Evolutionary conservation across 2,888 invertebrate genomes (phyloP).

Genomic region (Parnassius apollo): DNA sequence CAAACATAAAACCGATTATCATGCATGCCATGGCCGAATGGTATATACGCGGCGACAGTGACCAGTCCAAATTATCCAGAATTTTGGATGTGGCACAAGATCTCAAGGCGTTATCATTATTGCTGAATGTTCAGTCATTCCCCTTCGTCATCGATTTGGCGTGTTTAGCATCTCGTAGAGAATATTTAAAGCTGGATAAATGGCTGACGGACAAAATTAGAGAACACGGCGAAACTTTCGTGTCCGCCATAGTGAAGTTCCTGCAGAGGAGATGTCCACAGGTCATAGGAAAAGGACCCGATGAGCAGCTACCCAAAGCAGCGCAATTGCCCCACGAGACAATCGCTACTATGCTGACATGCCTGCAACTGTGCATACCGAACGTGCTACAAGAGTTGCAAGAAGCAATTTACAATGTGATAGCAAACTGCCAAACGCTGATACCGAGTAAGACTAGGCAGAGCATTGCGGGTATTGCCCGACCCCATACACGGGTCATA

Average conservation of each 20-base stretch:
- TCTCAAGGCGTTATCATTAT: conserved; percentile 92
- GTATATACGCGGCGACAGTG: conserved; percentile 95
- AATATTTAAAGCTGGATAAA: conserved; percentile 98
- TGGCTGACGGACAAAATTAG: conserved; percentile 98
- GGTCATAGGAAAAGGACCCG: conserved; percentile 88
- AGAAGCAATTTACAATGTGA: conserved; percentile 92
- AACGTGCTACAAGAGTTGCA: conserved; percentile 91
- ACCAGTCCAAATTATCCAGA: conserved; percentile 95
- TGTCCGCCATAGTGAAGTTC: conserved; percentile 92
- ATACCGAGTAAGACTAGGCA: conserved; percentile 89
- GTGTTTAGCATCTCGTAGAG: conserved; percentile 96
- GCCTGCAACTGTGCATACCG: conserved; percentile 87
- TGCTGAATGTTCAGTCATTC: conserved; percentile 94
- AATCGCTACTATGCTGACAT: conserved; percentile 92
- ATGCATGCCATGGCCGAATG: conserved; percentile 99
- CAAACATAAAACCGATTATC: conserved; percentile 88
- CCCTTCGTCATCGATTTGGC: conserved; percentile 99
- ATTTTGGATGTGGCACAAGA: conserved; percentile 99
- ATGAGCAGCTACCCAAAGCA: conserved; percentile 90
- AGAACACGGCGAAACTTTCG: conserved; percentile 96
- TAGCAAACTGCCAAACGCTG: conserved; percentile 88
- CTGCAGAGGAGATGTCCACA: conserved; percentile 94
- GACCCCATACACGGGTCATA: conserved; percentile 85
- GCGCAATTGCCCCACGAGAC: conserved; percentile 95
- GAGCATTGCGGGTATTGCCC: conserved; percentile 85